Evolutionary conservation across 2,113 vertebrate species (phyloP).

Genomic region (Oxygymnocypris stewartii): DNA sequence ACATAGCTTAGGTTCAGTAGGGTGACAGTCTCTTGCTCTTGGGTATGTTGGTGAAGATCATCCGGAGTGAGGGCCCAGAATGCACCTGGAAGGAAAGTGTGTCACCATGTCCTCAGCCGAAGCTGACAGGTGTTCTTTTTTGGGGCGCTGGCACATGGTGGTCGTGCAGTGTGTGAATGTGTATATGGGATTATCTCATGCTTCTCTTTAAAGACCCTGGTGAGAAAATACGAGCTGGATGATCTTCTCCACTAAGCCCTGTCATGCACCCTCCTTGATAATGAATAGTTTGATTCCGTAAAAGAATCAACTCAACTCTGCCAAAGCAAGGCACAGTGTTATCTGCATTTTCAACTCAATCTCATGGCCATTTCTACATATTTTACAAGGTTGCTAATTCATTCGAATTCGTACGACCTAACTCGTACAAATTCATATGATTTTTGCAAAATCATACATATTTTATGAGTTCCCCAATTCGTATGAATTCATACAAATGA

Average conservation of each 20-base stretch:
- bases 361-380: too few species aligned
- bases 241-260: conserved; percentile 3
- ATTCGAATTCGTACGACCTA: too few species aligned
- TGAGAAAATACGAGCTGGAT: conserved; percentile 23
- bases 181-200: conserved; percentile 44
- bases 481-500: too few species aligned
- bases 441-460: too few species aligned
- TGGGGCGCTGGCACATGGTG: conserved; percentile 14
- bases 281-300: background rate
- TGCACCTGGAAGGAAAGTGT: conserved; percentile 41
- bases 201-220: conserved; percentile 34
- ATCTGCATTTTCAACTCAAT: too few species aligned
- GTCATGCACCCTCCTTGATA: background rate
- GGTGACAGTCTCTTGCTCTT: conserved; percentile 17
- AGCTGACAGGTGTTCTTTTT: conserved; percentile 52
- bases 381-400: too few species aligned
- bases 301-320: background rate
- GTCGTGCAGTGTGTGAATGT: background rate
- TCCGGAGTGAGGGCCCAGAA: background rate
- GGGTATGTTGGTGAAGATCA: conserved; percentile 8
- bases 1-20: background rate
- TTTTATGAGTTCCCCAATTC: too few species aligned
- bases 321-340: background rate
- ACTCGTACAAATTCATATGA: too few species aligned
- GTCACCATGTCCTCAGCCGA: conserved; percentile 10